phyloP scores from a whole-genome alignment of 2,113 vertebrate genomes.

The Python bivittatus region DNA sequence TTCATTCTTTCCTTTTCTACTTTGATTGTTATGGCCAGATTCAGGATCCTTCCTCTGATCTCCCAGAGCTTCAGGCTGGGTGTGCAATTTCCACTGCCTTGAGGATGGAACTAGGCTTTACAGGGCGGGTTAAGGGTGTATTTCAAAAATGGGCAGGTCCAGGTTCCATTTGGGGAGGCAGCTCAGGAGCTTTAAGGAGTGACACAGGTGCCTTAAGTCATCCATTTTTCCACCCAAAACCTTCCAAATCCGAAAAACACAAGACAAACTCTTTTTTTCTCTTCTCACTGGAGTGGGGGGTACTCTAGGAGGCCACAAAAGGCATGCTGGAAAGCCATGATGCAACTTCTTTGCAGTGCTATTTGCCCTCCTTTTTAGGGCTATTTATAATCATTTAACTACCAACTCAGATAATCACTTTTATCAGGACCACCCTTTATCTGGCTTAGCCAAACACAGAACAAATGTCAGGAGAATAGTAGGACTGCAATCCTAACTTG shows the following conservation, averaged over 20 bases:
- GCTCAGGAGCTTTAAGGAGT: background rate
- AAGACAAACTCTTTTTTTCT: background rate
- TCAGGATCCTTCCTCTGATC: background rate
- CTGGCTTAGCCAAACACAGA: background rate
- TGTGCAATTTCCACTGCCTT: background rate
- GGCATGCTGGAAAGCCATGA: background rate
- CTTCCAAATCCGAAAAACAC: background rate
- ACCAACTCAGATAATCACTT: background rate
- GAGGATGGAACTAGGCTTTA: background rate
- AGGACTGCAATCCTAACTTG: background rate
- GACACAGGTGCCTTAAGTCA: background rate
- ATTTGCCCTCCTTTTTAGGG: background rate
- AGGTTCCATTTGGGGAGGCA: background rate
- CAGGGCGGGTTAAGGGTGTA: background rate
- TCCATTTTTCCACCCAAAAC: background rate
- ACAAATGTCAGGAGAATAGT: background rate
- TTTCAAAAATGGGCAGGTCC: background rate
- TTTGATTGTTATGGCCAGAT: background rate
- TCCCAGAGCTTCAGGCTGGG: background rate
- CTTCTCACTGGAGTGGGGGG: background rate
- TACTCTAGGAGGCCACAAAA: background rate
- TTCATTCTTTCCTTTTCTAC: background rate
- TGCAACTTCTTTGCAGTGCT: background rate
- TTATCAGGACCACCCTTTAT: background rate
- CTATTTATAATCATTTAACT: too few species aligned